Evolutionary conservation across 2,888 invertebrate genomes (phyloP).

Genomic region (Cryptus armator): DNA sequence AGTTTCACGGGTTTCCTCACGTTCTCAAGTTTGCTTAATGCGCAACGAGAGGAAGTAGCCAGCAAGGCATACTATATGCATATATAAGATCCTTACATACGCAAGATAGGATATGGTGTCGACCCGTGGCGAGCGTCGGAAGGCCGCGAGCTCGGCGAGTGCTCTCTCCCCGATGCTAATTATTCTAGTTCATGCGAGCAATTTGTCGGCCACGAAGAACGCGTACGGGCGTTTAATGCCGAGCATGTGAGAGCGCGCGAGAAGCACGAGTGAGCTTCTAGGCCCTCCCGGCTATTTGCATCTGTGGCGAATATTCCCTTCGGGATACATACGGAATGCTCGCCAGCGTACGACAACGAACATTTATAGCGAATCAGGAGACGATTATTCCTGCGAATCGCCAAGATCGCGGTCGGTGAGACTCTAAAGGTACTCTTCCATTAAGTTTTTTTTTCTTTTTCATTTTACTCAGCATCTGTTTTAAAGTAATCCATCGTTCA

Average conservation of each 20-base stretch:
- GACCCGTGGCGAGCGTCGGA: conserved; percentile 3
- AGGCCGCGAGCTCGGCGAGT: conserved; percentile 70
- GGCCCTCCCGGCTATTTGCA: conserved; percentile 81
- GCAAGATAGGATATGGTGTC: neutral
- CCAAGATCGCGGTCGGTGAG: conserved; percentile 5
- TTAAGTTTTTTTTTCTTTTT: neutral
- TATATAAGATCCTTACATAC: neutral
- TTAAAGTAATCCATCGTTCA: neutral
- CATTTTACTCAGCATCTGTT: neutral
- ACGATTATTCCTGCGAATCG: neutral
- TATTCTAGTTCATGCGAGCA: conserved; percentile 83
- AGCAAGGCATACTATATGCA: neutral
- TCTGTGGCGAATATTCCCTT: conserved; percentile 78
- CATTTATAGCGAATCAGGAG: neutral
- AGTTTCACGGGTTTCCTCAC: neutral
- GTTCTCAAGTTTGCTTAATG: neutral
- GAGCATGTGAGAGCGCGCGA: conserved; percentile 15
- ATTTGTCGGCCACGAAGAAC: conserved; percentile 81
- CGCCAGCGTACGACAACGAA: conserved; percentile 44
- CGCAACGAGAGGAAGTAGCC: neutral
- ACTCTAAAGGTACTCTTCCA: neutral
- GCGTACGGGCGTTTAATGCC: conserved; percentile 79
- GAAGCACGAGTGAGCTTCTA: conserved; percentile 56
- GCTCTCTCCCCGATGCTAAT: conserved; percentile 79
- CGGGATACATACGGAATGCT: conserved; percentile 60